Percentiles rank a stretch among this genome's conserved stretches.
Evolutionary conservation across 2,888 invertebrate species (phyloP).

Genomic region (Desoria tigrina): DNA sequence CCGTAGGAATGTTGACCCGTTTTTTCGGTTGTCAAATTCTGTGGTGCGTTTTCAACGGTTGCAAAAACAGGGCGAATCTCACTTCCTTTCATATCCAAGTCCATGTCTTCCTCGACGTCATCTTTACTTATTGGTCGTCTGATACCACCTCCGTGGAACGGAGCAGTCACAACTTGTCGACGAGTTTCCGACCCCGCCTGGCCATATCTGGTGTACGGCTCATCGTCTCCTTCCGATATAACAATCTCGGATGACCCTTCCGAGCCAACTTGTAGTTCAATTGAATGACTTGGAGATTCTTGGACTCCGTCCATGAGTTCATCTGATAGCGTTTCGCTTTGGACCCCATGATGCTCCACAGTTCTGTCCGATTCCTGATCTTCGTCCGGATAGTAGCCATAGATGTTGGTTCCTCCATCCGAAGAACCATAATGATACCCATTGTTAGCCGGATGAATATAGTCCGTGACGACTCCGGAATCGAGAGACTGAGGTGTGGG

Average conservation of each 20-base stretch:
- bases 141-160: conserved; percentile 46
- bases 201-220: conserved; percentile 33
- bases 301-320: conserved; percentile 22
- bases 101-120: conserved; percentile 18
- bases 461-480: conserved; percentile 4
- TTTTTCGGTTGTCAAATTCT: too few relatives aligned
- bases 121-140: conserved; percentile 40
- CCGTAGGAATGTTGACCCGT: too few relatives aligned
- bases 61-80: conserved; percentile 19
- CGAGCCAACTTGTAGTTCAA: conserved; percentile 43
- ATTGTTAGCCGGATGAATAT: conserved; percentile 20
- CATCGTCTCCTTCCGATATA: conserved; percentile 31
- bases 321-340: conserved; percentile 32
- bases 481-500: conserved; percentile 21
- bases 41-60: too few relatives aligned
- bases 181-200: conserved; percentile 36
- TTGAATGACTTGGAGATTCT: conserved; percentile 46
- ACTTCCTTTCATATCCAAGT: conserved; percentile 37
- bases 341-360: conserved; percentile 39
- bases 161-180: conserved; percentile 33
- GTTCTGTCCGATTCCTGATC: conserved; percentile 35
- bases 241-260: conserved; percentile 31
- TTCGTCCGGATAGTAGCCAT: conserved; percentile 47
- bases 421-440: conserved; percentile 32
- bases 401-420: conserved; percentile 40